Percentiles rank a stretch among this genome's conserved stretches.
Conservation (phyloP, 92 coral and sea anemone species). For the Porites divaricata region DNA sequence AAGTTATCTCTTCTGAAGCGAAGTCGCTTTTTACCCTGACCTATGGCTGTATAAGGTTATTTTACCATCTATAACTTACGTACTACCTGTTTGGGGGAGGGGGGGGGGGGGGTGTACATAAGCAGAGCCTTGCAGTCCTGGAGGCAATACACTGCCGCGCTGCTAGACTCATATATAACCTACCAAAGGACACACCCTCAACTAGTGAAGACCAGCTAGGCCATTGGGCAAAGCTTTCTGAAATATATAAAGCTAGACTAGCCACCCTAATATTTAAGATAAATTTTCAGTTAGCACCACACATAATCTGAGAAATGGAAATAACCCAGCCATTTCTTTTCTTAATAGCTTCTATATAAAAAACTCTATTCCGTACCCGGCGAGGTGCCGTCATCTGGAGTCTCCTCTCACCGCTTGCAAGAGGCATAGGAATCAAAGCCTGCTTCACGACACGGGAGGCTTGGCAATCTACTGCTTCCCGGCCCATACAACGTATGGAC, state of each 20-base stretch:
- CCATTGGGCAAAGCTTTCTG: constrained; percentile 8
- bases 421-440: too few relatives aligned
- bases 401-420: too few relatives aligned
- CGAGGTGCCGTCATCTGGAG: too few relatives aligned
- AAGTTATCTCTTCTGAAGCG: constrained; percentile 35
- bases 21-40: constrained; percentile 12
- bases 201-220: neutral
- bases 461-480: too few relatives aligned
- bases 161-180: constrained; percentile 17
- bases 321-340: too few relatives aligned
- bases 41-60: constrained; percentile 18
- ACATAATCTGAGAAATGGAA: too few relatives aligned
- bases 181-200: constrained; percentile 17
- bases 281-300: neutral
- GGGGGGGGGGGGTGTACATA: neutral
- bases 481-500: too few relatives aligned
- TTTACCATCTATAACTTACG: constrained; percentile 47
- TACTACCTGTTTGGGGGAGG: constrained; percentile 5
- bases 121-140: constrained; percentile 8
- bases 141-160: constrained; percentile 5
- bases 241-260: too few relatives aligned
- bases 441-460: too few relatives aligned
- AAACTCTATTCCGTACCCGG: too few relatives aligned
- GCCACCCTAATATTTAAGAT: neutral
- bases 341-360: too few relatives aligned